Percentiles rank a stretch among this genome's conserved stretches.
phyloP scores from a whole-genome alignment of 2,888 invertebrate species.

The Ceratothoa steindachneri region DNA sequence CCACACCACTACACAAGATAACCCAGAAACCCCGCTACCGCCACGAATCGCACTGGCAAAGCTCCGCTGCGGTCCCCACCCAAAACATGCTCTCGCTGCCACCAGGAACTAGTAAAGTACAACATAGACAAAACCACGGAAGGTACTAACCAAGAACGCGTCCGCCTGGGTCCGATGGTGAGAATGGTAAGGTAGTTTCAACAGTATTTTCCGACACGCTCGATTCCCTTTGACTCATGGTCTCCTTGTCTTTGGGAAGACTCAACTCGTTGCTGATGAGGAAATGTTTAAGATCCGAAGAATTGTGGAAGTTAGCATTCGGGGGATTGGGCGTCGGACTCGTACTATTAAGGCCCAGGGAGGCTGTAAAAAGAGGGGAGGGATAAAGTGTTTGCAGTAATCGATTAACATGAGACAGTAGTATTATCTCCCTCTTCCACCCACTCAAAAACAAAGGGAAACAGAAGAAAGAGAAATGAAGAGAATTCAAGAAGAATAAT shows the following conservation, averaged over 20 bases:
- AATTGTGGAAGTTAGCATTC: conserved; percentile 14
- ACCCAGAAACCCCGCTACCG: too few relatives aligned
- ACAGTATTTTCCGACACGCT: conserved; percentile 59
- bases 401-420: not conserved
- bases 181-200: conserved; percentile 61
- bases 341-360: conserved; percentile 55
- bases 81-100: too few relatives aligned
- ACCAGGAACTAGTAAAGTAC: too few relatives aligned
- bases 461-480: too few relatives aligned
- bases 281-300: conserved; percentile 17
- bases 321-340: conserved; percentile 58
- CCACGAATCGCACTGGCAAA: too few relatives aligned
- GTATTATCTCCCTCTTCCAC: too few relatives aligned
- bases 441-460: too few relatives aligned
- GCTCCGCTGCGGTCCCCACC: too few relatives aligned
- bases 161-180: conserved; percentile 57
- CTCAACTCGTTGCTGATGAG: conserved; percentile 48
- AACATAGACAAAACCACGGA: too few relatives aligned
- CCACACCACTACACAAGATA: too few relatives aligned
- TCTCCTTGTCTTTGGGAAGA: conserved; percentile 33
- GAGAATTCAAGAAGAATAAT: too few relatives aligned
- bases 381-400: not conserved
- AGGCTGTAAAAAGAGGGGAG: conserved; percentile 51
- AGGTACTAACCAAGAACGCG: not conserved
- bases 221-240: conserved; percentile 49